Conservation (phyloP, 2,113 vertebrate species). For the Mustela nigripes region DNA sequence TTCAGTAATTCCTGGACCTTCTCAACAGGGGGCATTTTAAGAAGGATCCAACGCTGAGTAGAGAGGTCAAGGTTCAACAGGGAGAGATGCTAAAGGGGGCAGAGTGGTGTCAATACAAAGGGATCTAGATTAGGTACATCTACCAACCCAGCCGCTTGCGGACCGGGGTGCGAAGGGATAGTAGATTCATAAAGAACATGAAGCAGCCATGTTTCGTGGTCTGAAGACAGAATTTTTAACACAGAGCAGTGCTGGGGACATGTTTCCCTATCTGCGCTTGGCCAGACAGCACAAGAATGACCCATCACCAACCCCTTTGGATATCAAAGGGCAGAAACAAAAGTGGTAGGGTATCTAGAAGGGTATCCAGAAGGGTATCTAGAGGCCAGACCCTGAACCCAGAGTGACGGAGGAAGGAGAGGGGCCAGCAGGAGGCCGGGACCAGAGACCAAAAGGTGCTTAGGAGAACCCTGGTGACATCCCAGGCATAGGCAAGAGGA, state of each 20-base stretch:
- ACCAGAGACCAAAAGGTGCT: background rate
- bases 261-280: background rate
- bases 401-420: background rate
- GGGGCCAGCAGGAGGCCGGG: background rate
- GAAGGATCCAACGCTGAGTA: background rate
- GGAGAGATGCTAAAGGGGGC: background rate
- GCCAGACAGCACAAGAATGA: background rate
- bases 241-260: background rate
- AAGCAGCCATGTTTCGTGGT: background rate
- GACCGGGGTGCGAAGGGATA: rapidly evolving
- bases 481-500: too few species aligned
- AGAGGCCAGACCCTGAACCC: background rate
- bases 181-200: rapidly evolving
- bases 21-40: background rate
- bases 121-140: rapidly evolving
- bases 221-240: background rate
- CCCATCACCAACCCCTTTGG: background rate
- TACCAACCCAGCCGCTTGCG: background rate
- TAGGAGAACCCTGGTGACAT: background rate
- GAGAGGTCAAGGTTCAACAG: background rate
- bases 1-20: background rate
- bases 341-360: too few species aligned
- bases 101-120: background rate
- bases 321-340: background rate
- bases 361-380: background rate